Conservation (phyloP, 2,797 vertebrate species). For the Dendrocincla tyrannina region DNA sequence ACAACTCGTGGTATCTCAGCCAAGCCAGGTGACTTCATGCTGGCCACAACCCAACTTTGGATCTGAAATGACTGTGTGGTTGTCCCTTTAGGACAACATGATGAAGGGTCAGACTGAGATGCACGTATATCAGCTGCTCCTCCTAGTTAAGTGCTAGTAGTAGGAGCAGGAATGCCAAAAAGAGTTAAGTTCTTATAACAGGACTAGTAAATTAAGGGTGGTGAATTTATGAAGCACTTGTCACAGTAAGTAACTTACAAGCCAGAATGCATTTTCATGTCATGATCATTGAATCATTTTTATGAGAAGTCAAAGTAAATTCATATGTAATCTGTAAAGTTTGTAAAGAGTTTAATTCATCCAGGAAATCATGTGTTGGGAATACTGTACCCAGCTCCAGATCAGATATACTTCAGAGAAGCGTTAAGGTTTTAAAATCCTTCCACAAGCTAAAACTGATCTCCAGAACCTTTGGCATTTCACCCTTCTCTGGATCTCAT, state of each 20-base stretch:
- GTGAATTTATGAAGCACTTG: constrained; percentile 12
- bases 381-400: constrained; percentile 5
- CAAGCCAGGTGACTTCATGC: not conserved
- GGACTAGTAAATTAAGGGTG: not conserved
- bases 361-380: constrained; percentile 14
- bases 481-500: constrained; percentile 22
- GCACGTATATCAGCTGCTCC: not conserved
- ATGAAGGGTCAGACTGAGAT: not conserved
- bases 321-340: constrained; percentile 5
- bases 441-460: constrained; percentile 12
- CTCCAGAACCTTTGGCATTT: constrained; percentile 7
- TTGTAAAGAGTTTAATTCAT: constrained; percentile 26
- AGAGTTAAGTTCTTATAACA: not conserved
- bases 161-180: not conserved
- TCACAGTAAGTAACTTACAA: constrained; percentile 16
- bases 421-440: constrained; percentile 26
- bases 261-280: constrained; percentile 14
- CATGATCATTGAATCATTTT: constrained; percentile 50
- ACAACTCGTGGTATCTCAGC: not conserved
- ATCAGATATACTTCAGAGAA: constrained; percentile 39
- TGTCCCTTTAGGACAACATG: not conserved
- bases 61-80: not conserved
- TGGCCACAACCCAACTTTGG: not conserved
- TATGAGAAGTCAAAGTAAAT: constrained; percentile 35
- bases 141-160: not conserved